These are phyloP conservation scores for Brachionus koreanus DNA, from an alignment of 1,140 invertebrate species.

Conservation along the genomic window DNA sequence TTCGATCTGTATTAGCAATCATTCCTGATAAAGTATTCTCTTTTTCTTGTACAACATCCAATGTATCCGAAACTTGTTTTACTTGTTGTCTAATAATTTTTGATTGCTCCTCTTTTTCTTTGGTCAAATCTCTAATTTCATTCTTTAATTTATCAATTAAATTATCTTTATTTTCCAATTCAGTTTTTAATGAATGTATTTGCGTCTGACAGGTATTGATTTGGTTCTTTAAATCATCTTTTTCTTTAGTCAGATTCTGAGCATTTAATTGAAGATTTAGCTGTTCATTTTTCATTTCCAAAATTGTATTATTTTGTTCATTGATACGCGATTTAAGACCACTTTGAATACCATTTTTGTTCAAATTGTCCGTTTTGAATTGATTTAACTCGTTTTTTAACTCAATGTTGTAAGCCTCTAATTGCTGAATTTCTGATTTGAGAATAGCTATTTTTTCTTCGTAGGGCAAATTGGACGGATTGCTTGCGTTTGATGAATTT, in stretches of 20 bases:
- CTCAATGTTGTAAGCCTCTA: background rate
- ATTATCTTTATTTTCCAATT: background rate
- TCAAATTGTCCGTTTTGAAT: slow-evolving; percentile 8
- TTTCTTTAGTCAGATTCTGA: slow-evolving; percentile 28
- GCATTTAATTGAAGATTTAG: background rate
- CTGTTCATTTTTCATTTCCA: slow-evolving; percentile 41
- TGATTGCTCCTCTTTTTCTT: slow-evolving; percentile 4
- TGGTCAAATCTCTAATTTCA: background rate
- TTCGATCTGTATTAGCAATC: slow-evolving; percentile 23
- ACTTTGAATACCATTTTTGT: slow-evolving; percentile 26
- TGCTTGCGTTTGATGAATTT: background rate
- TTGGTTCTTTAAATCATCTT: slow-evolving; percentile 14
- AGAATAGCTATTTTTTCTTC: slow-evolving; percentile 37
- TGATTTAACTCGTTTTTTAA: slow-evolving; percentile 40
- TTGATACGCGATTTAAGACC: slow-evolving; percentile 24
- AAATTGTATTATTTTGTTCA: slow-evolving; percentile 32
- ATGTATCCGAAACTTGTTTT: slow-evolving; percentile 7
- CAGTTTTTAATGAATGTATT: background rate
- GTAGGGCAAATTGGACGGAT: slow-evolving; percentile 3
- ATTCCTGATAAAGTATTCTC: slow-evolving; percentile 31
- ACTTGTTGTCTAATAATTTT: slow-evolving; percentile 31
- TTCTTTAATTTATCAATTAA: slow-evolving; percentile 1
- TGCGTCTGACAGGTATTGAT: background rate
- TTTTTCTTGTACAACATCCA: slow-evolving; percentile 40
- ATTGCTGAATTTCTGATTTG: slow-evolving; percentile 15